phyloP scores from a whole-genome alignment of 1,140 invertebrate genomes.

The Rhopalosiphum padi region DNA sequence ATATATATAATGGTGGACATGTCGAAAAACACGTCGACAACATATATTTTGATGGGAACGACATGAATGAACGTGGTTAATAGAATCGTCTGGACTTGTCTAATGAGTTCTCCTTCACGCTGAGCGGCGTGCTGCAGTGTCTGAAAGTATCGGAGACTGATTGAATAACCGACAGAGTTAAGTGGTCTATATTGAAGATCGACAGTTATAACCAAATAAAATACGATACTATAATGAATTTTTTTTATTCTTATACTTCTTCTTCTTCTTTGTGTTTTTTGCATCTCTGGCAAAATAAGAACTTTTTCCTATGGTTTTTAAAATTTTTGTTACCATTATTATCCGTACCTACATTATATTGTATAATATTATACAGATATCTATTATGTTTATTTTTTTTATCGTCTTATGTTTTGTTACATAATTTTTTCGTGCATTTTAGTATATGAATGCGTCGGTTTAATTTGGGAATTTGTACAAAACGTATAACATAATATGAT shows the following conservation, averaged over 20 bases:
- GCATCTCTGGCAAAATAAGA: neutral
- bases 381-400: neutral
- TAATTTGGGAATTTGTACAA: neutral
- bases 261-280: neutral
- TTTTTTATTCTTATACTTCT: neutral
- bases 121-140: neutral
- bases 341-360: neutral
- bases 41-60: constrained; percentile 26
- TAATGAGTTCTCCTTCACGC: constrained; percentile 21
- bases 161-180: constrained; percentile 41
- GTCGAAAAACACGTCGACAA: constrained; percentile 20
- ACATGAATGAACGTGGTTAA: constrained; percentile 43
- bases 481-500: neutral
- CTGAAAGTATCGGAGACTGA: constrained; percentile 31
- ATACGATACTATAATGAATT: neutral
- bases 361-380: neutral
- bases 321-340: neutral
- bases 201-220: constrained; percentile 19
- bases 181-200: constrained; percentile 39
- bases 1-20: neutral
- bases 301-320: neutral
- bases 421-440: neutral
- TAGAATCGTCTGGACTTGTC: constrained; percentile 51
- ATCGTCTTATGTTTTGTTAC: neutral
- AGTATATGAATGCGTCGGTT: neutral